A percentile compares a stretch with the other conserved stretches of the same genome.
These are phyloP conservation scores for Hippasteria phrygiana DNA, from an alignment of 53 echinoderm and acorn worm genomes.

Conservation along the genomic window DNA sequence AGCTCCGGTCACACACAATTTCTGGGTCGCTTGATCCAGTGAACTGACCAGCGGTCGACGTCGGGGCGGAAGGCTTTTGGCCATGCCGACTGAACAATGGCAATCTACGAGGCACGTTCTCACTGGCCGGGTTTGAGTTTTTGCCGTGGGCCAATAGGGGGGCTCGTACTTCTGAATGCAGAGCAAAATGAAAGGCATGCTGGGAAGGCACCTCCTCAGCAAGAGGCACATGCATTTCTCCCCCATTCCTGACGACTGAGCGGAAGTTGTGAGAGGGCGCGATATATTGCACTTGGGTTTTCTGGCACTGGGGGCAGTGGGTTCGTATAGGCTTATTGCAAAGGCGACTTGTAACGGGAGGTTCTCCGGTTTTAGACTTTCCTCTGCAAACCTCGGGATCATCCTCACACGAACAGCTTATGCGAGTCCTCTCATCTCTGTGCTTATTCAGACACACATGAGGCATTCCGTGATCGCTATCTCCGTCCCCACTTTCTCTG, in stretches of 20 bases:
- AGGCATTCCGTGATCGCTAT: neutral
- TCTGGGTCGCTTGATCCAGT: no score
- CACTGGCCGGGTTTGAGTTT: neutral
- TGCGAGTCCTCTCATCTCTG: neutral
- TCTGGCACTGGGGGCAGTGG: neutral
- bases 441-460: neutral
- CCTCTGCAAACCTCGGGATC: neutral
- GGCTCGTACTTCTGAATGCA: neutral
- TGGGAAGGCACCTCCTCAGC: constrained; percentile 26
- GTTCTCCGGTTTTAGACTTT: neutral
- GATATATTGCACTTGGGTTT: constrained; percentile 35
- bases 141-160: neutral
- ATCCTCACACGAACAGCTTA: constrained; percentile 8
- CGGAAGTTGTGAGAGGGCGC: neutral
- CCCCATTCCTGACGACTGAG: neutral
- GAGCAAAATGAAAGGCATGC: constrained; percentile 11
- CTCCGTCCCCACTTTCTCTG: neutral
- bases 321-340: neutral
- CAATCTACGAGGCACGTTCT: neutral
- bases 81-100: neutral
- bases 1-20: neutral
- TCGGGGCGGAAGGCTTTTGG: no score
- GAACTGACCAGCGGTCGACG: neutral
- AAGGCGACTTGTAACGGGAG: neutral
- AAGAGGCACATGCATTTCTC: constrained; percentile 8